Evolutionary conservation across 2,113 vertebrate species (phyloP), one percentile per base, ranked within the genome.

Genomic region (Protomyctophum bolini): DNA sequence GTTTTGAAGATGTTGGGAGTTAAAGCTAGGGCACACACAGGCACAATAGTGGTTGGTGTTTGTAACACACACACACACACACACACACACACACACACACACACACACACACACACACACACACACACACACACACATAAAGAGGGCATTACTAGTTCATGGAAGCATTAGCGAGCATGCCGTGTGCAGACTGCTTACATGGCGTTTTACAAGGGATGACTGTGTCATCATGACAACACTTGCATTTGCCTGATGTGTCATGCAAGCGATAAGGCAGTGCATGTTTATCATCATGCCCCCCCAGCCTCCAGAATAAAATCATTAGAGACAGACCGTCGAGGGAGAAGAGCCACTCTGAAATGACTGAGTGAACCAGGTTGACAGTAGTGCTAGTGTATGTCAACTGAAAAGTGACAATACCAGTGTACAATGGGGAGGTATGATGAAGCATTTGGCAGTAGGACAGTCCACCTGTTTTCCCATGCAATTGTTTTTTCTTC

Each of bases 31-130:
- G 56, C 21, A 63, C 8, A 10, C 8, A 10, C 15, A 66, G 70
- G 71, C 73, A 80, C 66, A 87, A 78, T 79, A 84, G 49, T 68
- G 68, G 70, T 82, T 63, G 80, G 72, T 92, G 80, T 83, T 85
- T 74, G 28, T 86, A 80, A 77, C 69, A 66, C 68, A 70, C 68
- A 75, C 70, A 6, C 47, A 11, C 12, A 59, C 58, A 59, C 58
- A 33, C 55, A 74, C 52, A 48, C 11, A 29, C 58, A 21, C 29
- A 14, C 46, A 50, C 48, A 51, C 50, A 51, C 50, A 51, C 50
- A 51, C 50, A 51, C 50, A 51, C 50, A 51, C 54, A 15, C 54
- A 56, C 54, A 51, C 50, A 51, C 50, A 51, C 50, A 51, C 50
- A 51, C 50, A 51, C 50, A 51, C 50, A 51, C 50, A 51, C 12